A percentile compares a stretch with the other conserved stretches of the same genome.
Evolutionary conservation across 1,140 invertebrate species (phyloP).

Genomic region (Dysdera silvatica): DNA sequence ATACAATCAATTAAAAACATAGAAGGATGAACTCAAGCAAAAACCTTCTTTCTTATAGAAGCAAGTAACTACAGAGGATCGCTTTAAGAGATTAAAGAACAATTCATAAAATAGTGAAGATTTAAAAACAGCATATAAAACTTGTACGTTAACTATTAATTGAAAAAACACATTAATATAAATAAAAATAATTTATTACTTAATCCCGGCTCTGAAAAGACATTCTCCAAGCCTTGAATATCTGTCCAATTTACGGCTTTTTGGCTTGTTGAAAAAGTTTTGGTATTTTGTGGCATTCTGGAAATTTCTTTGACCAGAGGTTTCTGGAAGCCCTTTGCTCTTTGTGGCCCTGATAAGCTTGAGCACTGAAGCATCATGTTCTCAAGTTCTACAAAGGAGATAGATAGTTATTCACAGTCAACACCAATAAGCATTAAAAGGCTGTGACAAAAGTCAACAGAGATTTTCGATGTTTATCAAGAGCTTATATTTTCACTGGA

Average conservation of each 20-base stretch:
- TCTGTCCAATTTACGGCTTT: constrained; percentile 23
- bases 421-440: no score
- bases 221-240: constrained; percentile 15
- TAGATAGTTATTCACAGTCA: no score
- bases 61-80: no score
- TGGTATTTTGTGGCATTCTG: neutral
- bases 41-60: no score
- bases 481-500: no score
- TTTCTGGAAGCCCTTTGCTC: constrained; percentile 17
- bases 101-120: neutral
- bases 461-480: no score
- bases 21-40: no score
- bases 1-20: no score
- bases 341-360: constrained; percentile 9
- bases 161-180: neutral
- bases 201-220: constrained; percentile 8
- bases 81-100: no score
- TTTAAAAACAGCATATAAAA: neutral
- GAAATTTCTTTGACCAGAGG: constrained; percentile 19
- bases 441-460: no score
- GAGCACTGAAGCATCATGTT: constrained; percentile 22
- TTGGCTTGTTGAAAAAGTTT: constrained; percentile 17
- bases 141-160: neutral
- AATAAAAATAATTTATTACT: no score
- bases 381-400: constrained; percentile 2